phyloP scores from a whole-genome alignment of 2,888 invertebrate species.

The Tethea ocularis region DNA sequence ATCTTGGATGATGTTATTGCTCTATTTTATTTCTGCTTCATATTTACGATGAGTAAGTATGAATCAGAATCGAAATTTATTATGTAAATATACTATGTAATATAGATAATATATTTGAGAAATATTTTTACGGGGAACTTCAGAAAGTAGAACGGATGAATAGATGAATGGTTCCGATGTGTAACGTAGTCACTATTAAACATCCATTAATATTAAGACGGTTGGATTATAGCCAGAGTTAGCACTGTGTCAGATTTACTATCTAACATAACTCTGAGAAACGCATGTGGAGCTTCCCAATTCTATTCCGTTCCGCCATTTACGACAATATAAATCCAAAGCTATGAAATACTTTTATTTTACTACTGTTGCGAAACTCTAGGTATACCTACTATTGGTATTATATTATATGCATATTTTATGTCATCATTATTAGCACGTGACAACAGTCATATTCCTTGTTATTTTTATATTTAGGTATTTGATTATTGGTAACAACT shows the following conservation, averaged over 20 bases:
- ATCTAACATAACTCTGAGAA: conserved; percentile 44
- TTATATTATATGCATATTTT: not conserved
- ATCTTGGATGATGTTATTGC: conserved; percentile 38
- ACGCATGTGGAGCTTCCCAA: conserved; percentile 37
- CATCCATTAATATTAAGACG: conserved; percentile 51
- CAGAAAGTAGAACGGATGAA: conserved; percentile 24
- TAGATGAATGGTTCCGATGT: conserved; percentile 41
- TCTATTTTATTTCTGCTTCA: conserved; percentile 26
- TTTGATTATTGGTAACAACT: no score
- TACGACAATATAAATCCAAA: conserved; percentile 42
- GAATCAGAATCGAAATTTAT: conserved; percentile 38
- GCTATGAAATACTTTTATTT: conserved; percentile 39
- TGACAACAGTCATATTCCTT: no score
- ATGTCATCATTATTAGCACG: no score
- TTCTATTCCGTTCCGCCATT: conserved; percentile 39
- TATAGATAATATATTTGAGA: conserved; percentile 36
- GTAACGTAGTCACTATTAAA: conserved; percentile 44
- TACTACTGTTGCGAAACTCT: not conserved
- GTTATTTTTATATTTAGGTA: no score
- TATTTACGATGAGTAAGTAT: conserved; percentile 18
- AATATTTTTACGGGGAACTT: not conserved
- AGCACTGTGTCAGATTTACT: conserved; percentile 45
- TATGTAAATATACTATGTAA: conserved; percentile 18
- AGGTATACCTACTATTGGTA: not conserved
- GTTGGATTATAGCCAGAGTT: conserved; percentile 57